Conservation (phyloP, 2,113 vertebrate species). For the Tragulus kanchil region DNA sequence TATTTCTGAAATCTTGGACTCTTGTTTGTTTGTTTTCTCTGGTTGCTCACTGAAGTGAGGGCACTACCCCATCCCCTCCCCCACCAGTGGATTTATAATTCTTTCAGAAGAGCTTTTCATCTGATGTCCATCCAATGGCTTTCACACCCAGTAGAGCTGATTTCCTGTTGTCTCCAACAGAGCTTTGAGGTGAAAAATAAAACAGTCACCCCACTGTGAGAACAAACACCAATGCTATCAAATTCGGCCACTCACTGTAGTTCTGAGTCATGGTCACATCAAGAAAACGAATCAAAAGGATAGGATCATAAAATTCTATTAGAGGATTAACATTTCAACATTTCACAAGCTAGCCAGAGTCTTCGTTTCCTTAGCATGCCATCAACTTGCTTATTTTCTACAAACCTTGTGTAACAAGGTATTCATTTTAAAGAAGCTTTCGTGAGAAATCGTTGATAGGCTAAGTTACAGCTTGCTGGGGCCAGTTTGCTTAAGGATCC, state of each 20-base stretch:
- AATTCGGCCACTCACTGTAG: constrained; percentile 73
- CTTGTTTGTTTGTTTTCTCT: neutral
- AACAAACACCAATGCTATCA: constrained; percentile 61
- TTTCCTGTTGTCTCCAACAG: constrained; percentile 62
- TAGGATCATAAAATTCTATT: constrained; percentile 79
- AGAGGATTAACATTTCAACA: constrained; percentile 83
- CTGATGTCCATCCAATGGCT: neutral
- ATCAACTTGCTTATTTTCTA: constrained; percentile 21
- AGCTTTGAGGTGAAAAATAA: constrained; percentile 70
- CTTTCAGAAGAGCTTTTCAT: constrained; percentile 12
- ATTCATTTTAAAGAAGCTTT: neutral
- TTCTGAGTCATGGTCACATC: constrained; percentile 78
- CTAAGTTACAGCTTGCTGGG: neutral
- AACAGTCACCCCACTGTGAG: constrained; percentile 5
- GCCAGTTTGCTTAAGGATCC: neutral
- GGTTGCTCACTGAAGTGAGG: neutral
- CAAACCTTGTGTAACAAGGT: neutral
- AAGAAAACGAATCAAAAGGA: constrained; percentile 68
- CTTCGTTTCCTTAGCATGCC: constrained; percentile 34
- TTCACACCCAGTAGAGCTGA: constrained; percentile 31
- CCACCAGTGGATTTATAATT: neutral
- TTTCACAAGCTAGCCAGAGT: constrained; percentile 78
- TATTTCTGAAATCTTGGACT: neutral
- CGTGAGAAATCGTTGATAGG: neutral
- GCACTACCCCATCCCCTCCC: neutral